Evolutionary conservation across 2,797 vertebrate genomes (phyloP), one percentile per base, ranked within the genome.

Genomic region (Chaetodon trifasciatus): DNA sequence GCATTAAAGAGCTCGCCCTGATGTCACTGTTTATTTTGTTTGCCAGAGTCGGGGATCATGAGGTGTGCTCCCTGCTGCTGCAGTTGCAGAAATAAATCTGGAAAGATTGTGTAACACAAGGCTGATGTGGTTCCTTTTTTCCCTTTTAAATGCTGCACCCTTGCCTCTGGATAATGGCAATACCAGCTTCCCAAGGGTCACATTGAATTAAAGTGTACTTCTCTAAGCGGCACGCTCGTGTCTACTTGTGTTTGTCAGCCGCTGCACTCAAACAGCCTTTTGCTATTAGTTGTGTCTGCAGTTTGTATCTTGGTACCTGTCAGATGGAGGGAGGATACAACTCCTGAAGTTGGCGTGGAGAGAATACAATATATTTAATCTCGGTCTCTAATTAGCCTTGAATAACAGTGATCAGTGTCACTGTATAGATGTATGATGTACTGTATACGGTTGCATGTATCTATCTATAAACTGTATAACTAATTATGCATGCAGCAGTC

Each of bases 121-220:
- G 23, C 70, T 42, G 42, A 78, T 78, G 3, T 13, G 21, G 74
- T 86, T 78, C 4, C 52, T 67, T 70, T 55, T 8, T 46, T 60
- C 73, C 47, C 65, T 76, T 72, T 60, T 28, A 53, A 37, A 64
- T 44, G 49, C 70, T 58, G 62, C 40, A 23, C 7, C 65, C 40
- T 78, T 44, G 55, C 62, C 64, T 75, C 60, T 57, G 66, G 82
- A 76, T 86, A 83, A 82, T 76, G 44, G 56, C 61, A 44, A 64
- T 55, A 70, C 19, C 39, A 63, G 39, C 50, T 46, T 84, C 52
- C 67, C 37, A 2, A 17, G 74, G 64, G 76, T 72, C 80, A 78
- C 28, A 82, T 57, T 74, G 37, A 65, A 78, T 79, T 71, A 70
- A 79, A 78, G 71, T 63, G 32, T 61, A 63, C 56, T 85, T 77